These are phyloP conservation scores for Morpho deidamia DNA, from an alignment of 2,888 invertebrate species.

Conservation along the genomic window DNA sequence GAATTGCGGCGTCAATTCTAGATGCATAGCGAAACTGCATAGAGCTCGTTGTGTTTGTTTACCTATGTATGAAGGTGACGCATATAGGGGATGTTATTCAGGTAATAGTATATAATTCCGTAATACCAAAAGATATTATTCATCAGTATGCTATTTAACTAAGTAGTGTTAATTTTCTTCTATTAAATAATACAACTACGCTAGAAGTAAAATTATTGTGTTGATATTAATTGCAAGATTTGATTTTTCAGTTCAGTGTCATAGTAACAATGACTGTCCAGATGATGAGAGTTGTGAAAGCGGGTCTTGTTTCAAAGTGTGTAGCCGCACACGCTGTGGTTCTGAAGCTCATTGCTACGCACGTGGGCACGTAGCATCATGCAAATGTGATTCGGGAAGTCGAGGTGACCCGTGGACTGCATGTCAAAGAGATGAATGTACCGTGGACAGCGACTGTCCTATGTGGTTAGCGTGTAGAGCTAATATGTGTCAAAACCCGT, in stretches of 20 bases:
- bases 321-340: constrained; percentile 88
- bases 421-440: constrained; percentile 89
- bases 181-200: too few species aligned
- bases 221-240: not conserved
- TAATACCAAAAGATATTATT: too few species aligned
- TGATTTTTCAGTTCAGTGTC: constrained; percentile 84
- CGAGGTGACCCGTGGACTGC: constrained; percentile 88
- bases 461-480: constrained; percentile 87
- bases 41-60: constrained; percentile 89
- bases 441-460: constrained; percentile 86
- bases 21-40: constrained; percentile 87
- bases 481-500: constrained; percentile 89
- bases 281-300: constrained; percentile 89
- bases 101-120: constrained; percentile 53
- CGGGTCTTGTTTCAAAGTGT: constrained; percentile 88
- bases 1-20: constrained; percentile 87
- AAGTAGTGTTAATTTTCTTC: too few species aligned
- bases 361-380: constrained; percentile 88
- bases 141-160: too few species aligned
- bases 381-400: constrained; percentile 86
- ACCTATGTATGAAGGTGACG: constrained; percentile 90
- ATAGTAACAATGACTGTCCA: constrained; percentile 90
- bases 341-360: constrained; percentile 86
- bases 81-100: constrained; percentile 86
- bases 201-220: not conserved